Evolutionary conservation across 2,113 vertebrate genomes (phyloP).

Genomic region (Lamprologus lemairii): DNA sequence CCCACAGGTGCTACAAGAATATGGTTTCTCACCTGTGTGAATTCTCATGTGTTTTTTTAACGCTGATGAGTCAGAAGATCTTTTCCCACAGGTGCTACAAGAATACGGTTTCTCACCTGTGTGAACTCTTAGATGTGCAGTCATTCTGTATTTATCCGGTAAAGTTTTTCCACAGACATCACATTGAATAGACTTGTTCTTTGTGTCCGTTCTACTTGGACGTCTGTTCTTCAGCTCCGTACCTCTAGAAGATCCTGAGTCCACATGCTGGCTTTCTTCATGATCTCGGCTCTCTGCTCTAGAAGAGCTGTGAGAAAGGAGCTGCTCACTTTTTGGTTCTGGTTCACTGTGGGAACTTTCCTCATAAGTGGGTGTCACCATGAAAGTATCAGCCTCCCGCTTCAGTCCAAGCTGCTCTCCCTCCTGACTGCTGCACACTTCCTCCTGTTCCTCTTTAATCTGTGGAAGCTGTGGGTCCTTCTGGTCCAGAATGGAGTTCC

Average conservation of each 20-base stretch:
- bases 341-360: neutral
- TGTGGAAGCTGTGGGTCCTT: fast-evolving
- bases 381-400: neutral
- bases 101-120: neutral
- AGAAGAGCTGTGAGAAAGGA: neutral
- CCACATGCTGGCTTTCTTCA: neutral
- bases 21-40: neutral
- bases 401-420: neutral
- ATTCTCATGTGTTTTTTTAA: fast-evolving
- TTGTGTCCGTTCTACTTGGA: too few relatives aligned
- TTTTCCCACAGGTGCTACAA: too few relatives aligned
- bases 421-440: neutral
- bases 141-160: neutral
- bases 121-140: neutral
- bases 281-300: neutral
- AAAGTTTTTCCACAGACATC: neutral
- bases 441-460: neutral
- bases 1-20: too few relatives aligned
- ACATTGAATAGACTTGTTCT: neutral
- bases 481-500: neutral
- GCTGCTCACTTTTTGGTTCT: neutral
- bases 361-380: neutral
- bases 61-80: fast-evolving
- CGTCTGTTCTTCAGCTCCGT: neutral
- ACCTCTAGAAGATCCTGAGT: neutral